phyloP scores from a whole-genome alignment of 2,888 invertebrate genomes.

The Mesopsocus fuscifrons region DNA sequence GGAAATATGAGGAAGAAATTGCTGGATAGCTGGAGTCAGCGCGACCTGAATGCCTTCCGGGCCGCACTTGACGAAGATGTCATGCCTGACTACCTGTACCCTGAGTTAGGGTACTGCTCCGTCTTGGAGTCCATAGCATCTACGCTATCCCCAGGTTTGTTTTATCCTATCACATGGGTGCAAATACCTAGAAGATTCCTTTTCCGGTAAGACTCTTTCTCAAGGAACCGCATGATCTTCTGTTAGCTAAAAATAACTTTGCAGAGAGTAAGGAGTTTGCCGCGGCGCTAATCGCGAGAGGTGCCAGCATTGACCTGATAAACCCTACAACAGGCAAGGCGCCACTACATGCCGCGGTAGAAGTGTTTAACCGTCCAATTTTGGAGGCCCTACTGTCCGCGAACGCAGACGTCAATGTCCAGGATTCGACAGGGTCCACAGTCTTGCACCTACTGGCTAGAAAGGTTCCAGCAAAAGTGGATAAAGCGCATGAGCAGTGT shows the following conservation, averaged over 20 bases:
- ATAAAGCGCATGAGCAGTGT: not conserved
- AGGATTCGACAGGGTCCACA: not conserved
- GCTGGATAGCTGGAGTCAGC: not conserved
- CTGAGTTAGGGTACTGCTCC: not conserved
- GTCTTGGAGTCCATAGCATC: not conserved
- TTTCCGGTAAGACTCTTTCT: too few relatives aligned
- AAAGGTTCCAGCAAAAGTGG: not conserved
- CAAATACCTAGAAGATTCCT: too few relatives aligned
- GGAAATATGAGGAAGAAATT: too few relatives aligned
- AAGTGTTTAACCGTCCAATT: not conserved
- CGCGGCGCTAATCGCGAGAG: too few relatives aligned
- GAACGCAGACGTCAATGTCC: not conserved
- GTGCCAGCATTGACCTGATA: not conserved
- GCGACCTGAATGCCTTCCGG: not conserved
- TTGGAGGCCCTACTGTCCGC: not conserved
- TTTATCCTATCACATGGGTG: too few relatives aligned
- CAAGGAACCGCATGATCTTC: too few relatives aligned
- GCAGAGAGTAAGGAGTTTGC: too few relatives aligned
- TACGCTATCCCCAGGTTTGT: too few relatives aligned
- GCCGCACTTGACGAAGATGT: not conserved
- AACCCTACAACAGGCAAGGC: not conserved
- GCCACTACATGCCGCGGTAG: not conserved
- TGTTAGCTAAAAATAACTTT: too few relatives aligned
- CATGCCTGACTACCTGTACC: not conserved
- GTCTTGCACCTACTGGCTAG: not conserved